Evolutionary conservation across 2,797 vertebrate genomes (phyloP), one percentile per base, ranked within the genome.

Genomic region (Spinus olivaceus): DNA sequence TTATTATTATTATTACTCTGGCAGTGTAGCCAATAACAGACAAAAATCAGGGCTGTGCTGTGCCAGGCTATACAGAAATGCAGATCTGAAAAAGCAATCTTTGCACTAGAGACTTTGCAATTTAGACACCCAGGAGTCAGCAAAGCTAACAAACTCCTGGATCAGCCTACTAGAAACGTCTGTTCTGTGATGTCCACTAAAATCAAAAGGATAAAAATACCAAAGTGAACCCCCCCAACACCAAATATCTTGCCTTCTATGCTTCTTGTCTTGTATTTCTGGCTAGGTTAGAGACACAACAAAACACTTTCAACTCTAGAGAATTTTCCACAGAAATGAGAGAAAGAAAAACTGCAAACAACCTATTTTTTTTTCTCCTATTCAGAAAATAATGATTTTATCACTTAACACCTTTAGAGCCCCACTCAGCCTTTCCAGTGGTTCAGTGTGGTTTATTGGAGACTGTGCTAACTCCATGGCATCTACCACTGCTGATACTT

Each of bases 301-400:
- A 19, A 42, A 78, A 19, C 3, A 22, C 14, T 39, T 64, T 61
- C 23, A 57, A 8, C 4, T 35, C 9, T 22, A 25, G 14, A 60
- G 12, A 47, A 14, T 25, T 3, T 35, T 49, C 9, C 14, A 57
- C 14, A 72, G 28, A n/a, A 54, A 57, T 3, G 13, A 56, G 46
- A 59, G 30, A 20, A 30, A 35, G 4, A 49, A 73, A 70, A 84
- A 66, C 28, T 7, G 2, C 1, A 61, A 65, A 5, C 14, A 37
- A 30, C 5, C 2, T 1, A 1, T 1, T 21, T 47, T 51, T 90
- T 65, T 18, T 14, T 51, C 14, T 30, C 4, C 1, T 42, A 33
- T 24, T 49, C 35, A 61, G 35, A 56, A 83, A 61, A 61, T 2
- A 72, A 47, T n/a, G 1, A 28, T 32, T 66, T 63, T 64, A 88